These are phyloP conservation scores for Perca flavescens DNA, from an alignment of 2,113 vertebrate genomes.

Conservation along the genomic window DNA sequence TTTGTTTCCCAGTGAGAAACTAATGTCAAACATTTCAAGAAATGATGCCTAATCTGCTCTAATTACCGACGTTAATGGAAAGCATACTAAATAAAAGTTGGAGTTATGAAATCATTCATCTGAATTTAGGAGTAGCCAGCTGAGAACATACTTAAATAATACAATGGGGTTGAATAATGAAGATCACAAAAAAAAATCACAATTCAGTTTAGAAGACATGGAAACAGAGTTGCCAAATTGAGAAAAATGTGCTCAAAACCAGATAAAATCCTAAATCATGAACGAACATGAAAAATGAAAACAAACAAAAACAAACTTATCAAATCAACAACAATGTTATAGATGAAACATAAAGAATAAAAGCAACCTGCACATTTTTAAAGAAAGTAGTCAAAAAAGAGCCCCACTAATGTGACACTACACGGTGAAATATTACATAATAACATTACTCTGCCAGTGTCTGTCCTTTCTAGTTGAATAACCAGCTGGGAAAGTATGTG, in stretches of 20 bases:
- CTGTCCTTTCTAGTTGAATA: conserved; percentile 18
- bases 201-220: neutral
- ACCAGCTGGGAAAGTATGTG: neutral
- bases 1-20: neutral
- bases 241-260: neutral
- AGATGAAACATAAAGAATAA: neutral
- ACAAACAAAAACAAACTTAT: neutral
- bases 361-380: neutral
- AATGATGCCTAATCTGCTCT: neutral
- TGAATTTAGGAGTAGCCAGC: neutral
- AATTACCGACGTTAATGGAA: neutral
- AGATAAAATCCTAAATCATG: neutral
- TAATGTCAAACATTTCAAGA: neutral
- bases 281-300: neutral
- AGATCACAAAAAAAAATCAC: no score
- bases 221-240: neutral
- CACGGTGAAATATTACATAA: conserved; percentile 36
- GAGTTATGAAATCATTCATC: neutral
- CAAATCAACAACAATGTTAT: neutral
- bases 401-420: neutral
- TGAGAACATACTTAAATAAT: neutral
- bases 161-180: neutral
- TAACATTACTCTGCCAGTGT: conserved; percentile 21
- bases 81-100: neutral
- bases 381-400: neutral